phyloP scores from a whole-genome alignment of 1,140 invertebrate genomes.

The Condylostylus longicornis region DNA sequence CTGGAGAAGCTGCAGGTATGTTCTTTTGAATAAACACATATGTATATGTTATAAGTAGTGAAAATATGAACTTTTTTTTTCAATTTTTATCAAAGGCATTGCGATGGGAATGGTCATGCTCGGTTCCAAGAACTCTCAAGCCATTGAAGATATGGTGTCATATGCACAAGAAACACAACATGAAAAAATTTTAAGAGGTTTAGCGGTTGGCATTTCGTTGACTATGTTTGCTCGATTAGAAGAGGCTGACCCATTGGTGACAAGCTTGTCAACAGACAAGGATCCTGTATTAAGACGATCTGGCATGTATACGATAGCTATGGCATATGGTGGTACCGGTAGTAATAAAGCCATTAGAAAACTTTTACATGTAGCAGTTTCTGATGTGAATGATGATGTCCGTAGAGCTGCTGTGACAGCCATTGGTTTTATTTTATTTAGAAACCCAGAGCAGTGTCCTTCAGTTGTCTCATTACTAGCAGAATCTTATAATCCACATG shows the following conservation, averaged over 20 bases:
- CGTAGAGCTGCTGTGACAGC: conserved; percentile 93
- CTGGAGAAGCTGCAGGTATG: conserved; percentile 96
- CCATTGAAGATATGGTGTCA: conserved; percentile 89
- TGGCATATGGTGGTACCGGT: conserved; percentile 97
- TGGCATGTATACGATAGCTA: conserved; percentile 94
- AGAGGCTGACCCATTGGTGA: conserved; percentile 88
- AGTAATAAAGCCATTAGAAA: conserved; percentile 92
- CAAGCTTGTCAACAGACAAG: conserved; percentile 69
- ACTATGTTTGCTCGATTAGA: conserved; percentile 95
- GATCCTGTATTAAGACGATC: conserved; percentile 76
- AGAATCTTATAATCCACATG: conserved; percentile 98
- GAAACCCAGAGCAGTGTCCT: conserved; percentile 91
- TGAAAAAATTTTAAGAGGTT: conserved; percentile 91
- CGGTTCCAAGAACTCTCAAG: conserved; percentile 75
- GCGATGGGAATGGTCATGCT: conserved; percentile 96
- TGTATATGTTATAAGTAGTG: too few relatives aligned
- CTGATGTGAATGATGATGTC: conserved; percentile 98
- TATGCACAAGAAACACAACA: conserved; percentile 56
- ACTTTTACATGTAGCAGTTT: conserved; percentile 89
- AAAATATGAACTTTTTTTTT: too few relatives aligned
- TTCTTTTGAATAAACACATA: too few relatives aligned
- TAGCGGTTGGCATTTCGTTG: conserved; percentile 90
- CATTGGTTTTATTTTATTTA: conserved; percentile 89
- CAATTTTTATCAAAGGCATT: too few relatives aligned
- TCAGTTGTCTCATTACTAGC: conserved; percentile 90